phyloP scores from a whole-genome alignment of 2,888 invertebrate genomes.

The Alloplasta piceator region DNA sequence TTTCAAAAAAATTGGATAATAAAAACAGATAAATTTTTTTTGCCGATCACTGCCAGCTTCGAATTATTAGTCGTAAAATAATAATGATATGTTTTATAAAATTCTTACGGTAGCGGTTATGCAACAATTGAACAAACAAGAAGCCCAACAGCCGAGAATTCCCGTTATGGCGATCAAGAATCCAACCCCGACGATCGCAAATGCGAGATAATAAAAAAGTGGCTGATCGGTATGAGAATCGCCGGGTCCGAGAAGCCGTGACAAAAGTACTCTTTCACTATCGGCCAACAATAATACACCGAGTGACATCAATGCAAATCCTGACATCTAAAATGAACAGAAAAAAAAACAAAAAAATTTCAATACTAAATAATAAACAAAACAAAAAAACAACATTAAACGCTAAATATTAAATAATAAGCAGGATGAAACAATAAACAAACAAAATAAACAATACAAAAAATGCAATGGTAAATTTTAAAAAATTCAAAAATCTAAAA shows the following conservation, averaged over 20 bases:
- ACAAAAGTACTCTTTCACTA: constrained; percentile 88
- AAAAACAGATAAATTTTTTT: too few relatives aligned
- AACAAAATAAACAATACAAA: too few relatives aligned
- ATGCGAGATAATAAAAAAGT: constrained; percentile 90
- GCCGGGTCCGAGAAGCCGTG: constrained; percentile 88
- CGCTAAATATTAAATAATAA: too few relatives aligned
- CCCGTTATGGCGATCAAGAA: constrained; percentile 88
- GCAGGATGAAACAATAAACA: too few relatives aligned
- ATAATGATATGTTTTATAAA: not conserved
- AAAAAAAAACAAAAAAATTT: not conserved
- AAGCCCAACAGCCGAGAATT: constrained; percentile 92
- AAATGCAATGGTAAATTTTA: constrained; percentile 12
- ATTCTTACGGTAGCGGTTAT: constrained; percentile 88
- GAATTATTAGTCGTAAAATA: not conserved
- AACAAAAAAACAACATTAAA: too few relatives aligned
- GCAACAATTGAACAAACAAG: constrained; percentile 90
- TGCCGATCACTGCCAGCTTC: too few relatives aligned
- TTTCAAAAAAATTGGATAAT: too few relatives aligned
- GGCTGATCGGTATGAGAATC: constrained; percentile 88
- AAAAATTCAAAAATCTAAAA: constrained; percentile 7
- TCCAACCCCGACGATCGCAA: constrained; percentile 89
- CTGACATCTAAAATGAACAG: constrained; percentile 87
- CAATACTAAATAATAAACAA: not conserved
- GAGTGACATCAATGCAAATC: constrained; percentile 88
- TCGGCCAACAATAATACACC: constrained; percentile 91